Conservation (phyloP, 2,888 invertebrate species). For the Timema cristinae region DNA sequence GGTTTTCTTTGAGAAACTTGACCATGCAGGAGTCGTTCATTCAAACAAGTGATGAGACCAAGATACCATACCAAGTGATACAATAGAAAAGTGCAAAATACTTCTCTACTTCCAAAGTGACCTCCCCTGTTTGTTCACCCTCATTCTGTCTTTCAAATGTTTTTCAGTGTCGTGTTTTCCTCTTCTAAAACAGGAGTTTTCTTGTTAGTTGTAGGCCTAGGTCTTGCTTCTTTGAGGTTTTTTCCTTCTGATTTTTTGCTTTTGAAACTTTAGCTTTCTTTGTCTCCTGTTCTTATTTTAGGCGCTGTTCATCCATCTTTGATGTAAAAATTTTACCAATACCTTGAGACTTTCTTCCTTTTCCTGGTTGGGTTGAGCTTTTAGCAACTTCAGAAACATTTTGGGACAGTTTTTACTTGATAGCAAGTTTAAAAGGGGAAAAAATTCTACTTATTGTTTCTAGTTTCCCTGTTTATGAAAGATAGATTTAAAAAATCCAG, state of each 20-base stretch:
- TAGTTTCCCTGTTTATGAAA: not conserved
- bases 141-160: no score
- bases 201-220: no score
- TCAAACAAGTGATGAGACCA: not conserved
- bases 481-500: not conserved
- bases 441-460: not conserved
- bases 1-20: not conserved
- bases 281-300: not conserved
- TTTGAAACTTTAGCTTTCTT: not conserved
- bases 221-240: no score
- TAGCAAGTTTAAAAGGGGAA: not conserved
- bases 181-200: no score
- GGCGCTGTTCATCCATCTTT: not conserved
- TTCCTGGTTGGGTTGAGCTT: not conserved
- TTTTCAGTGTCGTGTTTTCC: no score
- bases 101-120: not conserved
- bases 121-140: not conserved
- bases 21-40: constrained; percentile 10
- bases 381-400: not conserved
- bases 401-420: not conserved
- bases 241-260: not conserved
- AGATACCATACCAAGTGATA: not conserved
- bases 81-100: constrained; percentile 6
- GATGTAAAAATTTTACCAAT: constrained; percentile 4
- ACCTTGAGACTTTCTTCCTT: not conserved